Evolutionary conservation across 2,113 vertebrate species (phyloP).

Genomic region (Lamprotornis superbus): DNA sequence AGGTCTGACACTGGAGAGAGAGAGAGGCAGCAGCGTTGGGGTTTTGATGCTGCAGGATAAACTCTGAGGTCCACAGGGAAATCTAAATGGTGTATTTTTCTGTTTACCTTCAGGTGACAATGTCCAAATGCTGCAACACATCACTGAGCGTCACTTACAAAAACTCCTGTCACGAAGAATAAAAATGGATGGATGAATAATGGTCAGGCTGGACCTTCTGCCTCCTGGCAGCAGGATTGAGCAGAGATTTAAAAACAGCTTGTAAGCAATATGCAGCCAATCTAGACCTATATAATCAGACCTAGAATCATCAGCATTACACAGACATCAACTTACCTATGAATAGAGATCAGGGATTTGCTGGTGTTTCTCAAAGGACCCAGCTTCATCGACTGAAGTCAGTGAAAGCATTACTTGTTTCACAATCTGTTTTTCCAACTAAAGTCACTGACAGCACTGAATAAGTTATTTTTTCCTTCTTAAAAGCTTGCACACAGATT

Average conservation of each 20-base stretch:
- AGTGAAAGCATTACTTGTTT: not conserved
- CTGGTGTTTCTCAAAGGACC: not conserved
- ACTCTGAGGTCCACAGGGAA: conserved; percentile 34
- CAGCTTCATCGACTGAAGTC: not conserved
- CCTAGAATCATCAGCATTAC: not conserved
- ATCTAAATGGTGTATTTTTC: conserved; percentile 50
- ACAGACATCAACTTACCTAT: not conserved
- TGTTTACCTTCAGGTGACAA: conserved; percentile 58
- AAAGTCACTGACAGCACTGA: not conserved
- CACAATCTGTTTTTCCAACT: not conserved
- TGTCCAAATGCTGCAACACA: conserved; percentile 45
- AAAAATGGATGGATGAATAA: conserved; percentile 29
- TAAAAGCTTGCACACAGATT: not conserved
- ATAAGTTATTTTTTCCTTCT: not conserved
- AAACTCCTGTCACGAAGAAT: conserved; percentile 27
- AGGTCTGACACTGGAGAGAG: not conserved
- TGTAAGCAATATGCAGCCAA: not conserved
- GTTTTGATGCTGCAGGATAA: conserved; percentile 3
- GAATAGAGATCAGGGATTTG: not conserved
- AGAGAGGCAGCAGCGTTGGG: not conserved
- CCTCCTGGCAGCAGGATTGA: not conserved
- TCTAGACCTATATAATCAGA: not conserved
- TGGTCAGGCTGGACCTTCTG: conserved; percentile 35
- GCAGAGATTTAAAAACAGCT: conserved; percentile 21
- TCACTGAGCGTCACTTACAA: not conserved